phyloP scores from a whole-genome alignment of 2,113 vertebrate species.

The Nymphicus hollandicus region DNA sequence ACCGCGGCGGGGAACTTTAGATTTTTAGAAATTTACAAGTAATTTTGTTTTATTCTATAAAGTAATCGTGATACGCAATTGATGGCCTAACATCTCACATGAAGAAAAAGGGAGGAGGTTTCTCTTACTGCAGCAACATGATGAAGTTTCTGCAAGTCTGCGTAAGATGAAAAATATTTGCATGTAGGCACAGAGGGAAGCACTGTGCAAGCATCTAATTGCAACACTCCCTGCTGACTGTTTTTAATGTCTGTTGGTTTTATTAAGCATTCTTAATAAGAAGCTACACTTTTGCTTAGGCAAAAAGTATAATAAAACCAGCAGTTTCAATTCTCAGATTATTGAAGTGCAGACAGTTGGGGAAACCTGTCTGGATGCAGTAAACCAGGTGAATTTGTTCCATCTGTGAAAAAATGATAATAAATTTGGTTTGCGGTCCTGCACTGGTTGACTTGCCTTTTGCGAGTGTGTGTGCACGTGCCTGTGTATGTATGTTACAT shows the following conservation, averaged over 20 bases:
- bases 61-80: neutral
- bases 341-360: neutral
- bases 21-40: neutral
- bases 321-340: neutral
- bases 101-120: neutral
- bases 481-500: neutral
- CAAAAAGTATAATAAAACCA: constrained; percentile 3
- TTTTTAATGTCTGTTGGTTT: constrained; percentile 64
- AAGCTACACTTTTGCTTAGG: constrained; percentile 49
- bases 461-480: neutral
- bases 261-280: constrained; percentile 66
- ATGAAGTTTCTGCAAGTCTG: constrained; percentile 9
- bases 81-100: neutral
- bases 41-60: neutral
- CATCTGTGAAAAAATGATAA: neutral
- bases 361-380: neutral
- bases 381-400: neutral
- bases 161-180: constrained; percentile 40
- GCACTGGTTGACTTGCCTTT: neutral
- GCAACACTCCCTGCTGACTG: constrained; percentile 61
- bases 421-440: neutral
- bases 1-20: rapidly evolving
- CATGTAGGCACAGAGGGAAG: constrained; percentile 48
- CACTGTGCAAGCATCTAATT: constrained; percentile 53
- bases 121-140: neutral